A percentile compares a stretch with the other conserved stretches of the same genome.
Evolutionary conservation across 2,888 invertebrate genomes (phyloP).

Genomic region (Agonopterix arenella): DNA sequence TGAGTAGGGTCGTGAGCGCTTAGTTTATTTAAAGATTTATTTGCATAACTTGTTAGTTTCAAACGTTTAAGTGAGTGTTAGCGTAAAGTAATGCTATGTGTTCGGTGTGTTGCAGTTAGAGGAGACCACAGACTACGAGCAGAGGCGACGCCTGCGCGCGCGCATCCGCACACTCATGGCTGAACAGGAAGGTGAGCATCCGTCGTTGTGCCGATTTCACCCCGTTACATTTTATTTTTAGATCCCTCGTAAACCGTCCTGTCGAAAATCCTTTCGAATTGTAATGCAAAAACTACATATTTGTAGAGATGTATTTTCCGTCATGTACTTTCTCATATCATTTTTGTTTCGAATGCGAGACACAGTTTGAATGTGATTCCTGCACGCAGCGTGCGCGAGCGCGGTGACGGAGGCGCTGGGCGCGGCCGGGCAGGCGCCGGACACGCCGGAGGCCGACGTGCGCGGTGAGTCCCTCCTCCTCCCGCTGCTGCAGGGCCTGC

Average conservation of each 20-base stretch:
- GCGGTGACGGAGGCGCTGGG: conserved; percentile 65
- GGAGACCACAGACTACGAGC: conserved; percentile 91
- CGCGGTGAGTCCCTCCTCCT: conserved; percentile 87
- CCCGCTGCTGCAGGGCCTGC: conserved; percentile 81
- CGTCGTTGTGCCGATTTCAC: no score
- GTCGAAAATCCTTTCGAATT: no score
- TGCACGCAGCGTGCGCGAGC: conserved; percentile 50
- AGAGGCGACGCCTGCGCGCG: conserved; percentile 87
- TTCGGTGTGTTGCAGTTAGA: conserved; percentile 80
- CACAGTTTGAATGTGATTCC: no score
- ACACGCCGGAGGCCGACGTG: conserved; percentile 35
- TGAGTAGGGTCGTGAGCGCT: no score
- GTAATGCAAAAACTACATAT: no score
- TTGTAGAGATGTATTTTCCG: neutral
- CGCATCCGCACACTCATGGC: conserved; percentile 90
- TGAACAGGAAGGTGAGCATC: conserved; percentile 86
- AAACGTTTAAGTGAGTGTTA: no score
- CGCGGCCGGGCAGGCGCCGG: conserved; percentile 31
- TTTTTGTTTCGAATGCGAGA: no score
- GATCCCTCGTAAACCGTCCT: no score
- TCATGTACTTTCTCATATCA: neutral
- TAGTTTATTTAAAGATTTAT: no score
- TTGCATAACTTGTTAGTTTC: no score
- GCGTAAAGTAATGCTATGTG: no score
- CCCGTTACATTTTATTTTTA: neutral